Base-by-base conservation (phyloP, 2,888 invertebrate genomes). In the Villa cingulata region DNA sequence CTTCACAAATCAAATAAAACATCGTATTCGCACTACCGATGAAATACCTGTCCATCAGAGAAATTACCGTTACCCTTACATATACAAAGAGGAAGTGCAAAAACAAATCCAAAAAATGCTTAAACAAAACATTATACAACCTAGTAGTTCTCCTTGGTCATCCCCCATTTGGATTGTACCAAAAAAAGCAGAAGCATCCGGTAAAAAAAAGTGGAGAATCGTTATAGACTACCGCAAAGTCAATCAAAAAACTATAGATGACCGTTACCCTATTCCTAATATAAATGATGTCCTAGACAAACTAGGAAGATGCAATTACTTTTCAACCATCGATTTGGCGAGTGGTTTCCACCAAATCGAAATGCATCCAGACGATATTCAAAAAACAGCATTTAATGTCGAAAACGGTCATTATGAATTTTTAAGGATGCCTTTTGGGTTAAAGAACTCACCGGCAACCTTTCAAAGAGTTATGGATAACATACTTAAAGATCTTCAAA, bases 271-370 rank as follows among this genome's bases (percentile, higher is more conserved):
- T 16, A 2, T 41, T 4, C 41, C 41, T 17, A 29, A 17, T 17
- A 41, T 41, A 4, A 17, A 41, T n/a, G 41, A 41, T 4, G 32
- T 41, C 15, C 32, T 41, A n/a, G 9, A 23, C 19, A 23, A 41
- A n/a, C 14, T 41, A 2, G 32, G 32, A 6, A 16, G 46, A 5
- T 45, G 48, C 2, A 39, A 37, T 29, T 54, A 52, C 14, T 62
- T 65, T 60, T 55, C 59, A 10, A 62, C 62, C 1, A 44, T 68
- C 4, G 64, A 66, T 45, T 52, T 68, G 2, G 54, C 55, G 19
- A 48, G 58, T n/a, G 65, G 66, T 1, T 68, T 66, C 48, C 64
- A 62, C 58, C 67, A 68, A 45, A 56, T 64, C 1, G 48, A 46
- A 27, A 41, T 55, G n/a, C 34, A 40, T 18, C 56, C 59, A 12